Conservation (phyloP, 2,113 vertebrate species). For the Chamaea fasciata region DNA sequence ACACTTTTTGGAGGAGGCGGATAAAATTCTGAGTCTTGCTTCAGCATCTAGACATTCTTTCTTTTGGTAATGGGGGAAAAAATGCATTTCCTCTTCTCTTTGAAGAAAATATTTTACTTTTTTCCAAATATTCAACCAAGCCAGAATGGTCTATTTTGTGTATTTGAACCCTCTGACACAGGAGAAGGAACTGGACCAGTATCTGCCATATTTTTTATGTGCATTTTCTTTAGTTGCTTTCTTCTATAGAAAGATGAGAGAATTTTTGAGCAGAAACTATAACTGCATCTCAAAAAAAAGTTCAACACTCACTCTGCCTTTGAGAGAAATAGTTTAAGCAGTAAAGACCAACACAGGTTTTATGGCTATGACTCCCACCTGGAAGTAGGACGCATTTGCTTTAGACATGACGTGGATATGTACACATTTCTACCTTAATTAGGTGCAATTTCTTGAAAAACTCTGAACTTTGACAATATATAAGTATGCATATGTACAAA, state of each 20-base stretch:
- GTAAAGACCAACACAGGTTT: background rate
- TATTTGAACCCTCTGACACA: background rate
- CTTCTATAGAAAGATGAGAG: background rate
- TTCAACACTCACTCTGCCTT: background rate
- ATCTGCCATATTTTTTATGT: accelerated
- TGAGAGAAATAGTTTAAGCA: background rate
- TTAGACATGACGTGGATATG: background rate
- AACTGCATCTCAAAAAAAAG: background rate
- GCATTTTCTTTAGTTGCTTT: background rate
- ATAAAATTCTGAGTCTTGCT: background rate
- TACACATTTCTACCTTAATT: background rate
- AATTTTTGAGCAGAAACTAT: background rate
- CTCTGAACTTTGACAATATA: background rate
- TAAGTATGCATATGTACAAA: background rate
- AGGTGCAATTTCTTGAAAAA: background rate
- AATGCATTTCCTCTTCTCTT: background rate
- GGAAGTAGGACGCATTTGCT: background rate
- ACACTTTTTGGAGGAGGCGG: background rate
- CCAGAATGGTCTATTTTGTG: background rate
- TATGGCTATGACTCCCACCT: background rate
- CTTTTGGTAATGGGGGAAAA: background rate
- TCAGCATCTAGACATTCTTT: background rate
- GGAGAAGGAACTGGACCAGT: background rate
- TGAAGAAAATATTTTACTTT: background rate
- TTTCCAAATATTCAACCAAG: background rate